Base-by-base conservation (phyloP, 2,888 invertebrate species). In the Strigamia transsilvanica region DNA sequence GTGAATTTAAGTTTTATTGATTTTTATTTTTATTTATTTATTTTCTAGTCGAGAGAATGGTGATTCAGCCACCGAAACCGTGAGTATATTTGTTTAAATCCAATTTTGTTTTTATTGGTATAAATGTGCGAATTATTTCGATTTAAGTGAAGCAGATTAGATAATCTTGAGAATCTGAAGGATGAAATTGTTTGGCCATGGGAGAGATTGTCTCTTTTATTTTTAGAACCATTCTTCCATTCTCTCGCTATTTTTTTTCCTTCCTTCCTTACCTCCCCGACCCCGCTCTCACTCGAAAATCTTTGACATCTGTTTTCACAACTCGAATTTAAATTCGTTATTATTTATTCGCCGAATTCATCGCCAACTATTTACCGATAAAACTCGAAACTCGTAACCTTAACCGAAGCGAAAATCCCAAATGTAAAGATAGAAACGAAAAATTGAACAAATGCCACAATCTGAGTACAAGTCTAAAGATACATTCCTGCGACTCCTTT, bases 41-140 rank as follows among this genome's bases (percentile, higher is more conserved):
- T 88, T 87, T 91, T 91, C 66, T 91, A 92, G 92, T 92, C 87
- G 92, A 92, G 89, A 91, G 92, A 85, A 90, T 91, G 86, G 88
- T 90, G 85, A 90, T 91, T 87, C 90, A 91, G 87, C 86, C 89
- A 86, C 89, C 88, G 61, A 82, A 82, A 82, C 83, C 83, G 83
- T 83, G 83, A 83, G 83, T 83, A 42, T 41, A 46, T 10, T 80
- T 46, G 21, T 46, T 38, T 66, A 66, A 38, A 78, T 46, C 10
- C 10, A n/a, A 56, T 80, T 61, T 61, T 80, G 23, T 38, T 27
- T 38, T 27, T 81, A 81, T 81, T 81, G n/a, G 42, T 46, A 9
- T 23, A 12, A 27, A 66, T n/a, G 18, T 78, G 13, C 1, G 15
- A 78, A 15, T 13, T 4, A 23, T 66, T 21, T 10, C 23, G 2